These are phyloP conservation scores for Phyllotis vaccarum DNA, from an alignment of 2,797 vertebrate genomes.

Conservation along the genomic window DNA sequence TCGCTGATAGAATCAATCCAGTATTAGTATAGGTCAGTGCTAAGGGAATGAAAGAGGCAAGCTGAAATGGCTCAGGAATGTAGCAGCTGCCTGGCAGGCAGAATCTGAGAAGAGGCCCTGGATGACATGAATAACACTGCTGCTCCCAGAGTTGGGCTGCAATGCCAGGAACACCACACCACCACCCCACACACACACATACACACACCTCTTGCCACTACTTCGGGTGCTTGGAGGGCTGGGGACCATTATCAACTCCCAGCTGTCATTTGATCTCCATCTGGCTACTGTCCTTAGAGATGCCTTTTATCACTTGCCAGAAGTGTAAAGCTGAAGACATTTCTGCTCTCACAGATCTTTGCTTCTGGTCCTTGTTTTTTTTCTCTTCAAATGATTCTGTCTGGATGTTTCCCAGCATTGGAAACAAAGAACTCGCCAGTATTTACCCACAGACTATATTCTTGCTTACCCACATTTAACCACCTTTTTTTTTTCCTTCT, in stretches of 20 bases:
- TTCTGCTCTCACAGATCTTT: conserved; percentile 77
- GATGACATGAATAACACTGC: conserved; percentile 68
- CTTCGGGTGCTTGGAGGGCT: conserved; percentile 58
- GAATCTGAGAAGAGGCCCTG: conserved; percentile 65
- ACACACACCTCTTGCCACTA: conserved; percentile 25
- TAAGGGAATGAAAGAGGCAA: neutral
- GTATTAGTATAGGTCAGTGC: neutral
- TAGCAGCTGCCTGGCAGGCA: conserved; percentile 54
- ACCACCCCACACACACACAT: neutral
- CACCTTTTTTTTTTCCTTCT: neutral
- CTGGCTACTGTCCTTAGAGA: conserved; percentile 83
- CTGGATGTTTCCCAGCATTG: neutral
- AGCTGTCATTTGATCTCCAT: conserved; percentile 82
- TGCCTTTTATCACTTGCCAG: conserved; percentile 87
- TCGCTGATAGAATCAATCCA: conserved; percentile 40
- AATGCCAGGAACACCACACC: conserved; percentile 62
- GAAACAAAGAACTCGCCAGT: conserved; percentile 30
- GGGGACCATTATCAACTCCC: conserved; percentile 62
- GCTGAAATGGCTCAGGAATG: conserved; percentile 5
- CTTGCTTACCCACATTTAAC: conserved; percentile 28
- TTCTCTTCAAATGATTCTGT: conserved; percentile 67
- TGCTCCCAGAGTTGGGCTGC: conserved; percentile 67
- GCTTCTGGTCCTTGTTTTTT: conserved; percentile 80
- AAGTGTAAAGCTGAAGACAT: conserved; percentile 53
- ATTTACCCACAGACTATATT: neutral